Conservation (phyloP, 2,113 vertebrate genomes). For the Ifrita kowaldi region DNA sequence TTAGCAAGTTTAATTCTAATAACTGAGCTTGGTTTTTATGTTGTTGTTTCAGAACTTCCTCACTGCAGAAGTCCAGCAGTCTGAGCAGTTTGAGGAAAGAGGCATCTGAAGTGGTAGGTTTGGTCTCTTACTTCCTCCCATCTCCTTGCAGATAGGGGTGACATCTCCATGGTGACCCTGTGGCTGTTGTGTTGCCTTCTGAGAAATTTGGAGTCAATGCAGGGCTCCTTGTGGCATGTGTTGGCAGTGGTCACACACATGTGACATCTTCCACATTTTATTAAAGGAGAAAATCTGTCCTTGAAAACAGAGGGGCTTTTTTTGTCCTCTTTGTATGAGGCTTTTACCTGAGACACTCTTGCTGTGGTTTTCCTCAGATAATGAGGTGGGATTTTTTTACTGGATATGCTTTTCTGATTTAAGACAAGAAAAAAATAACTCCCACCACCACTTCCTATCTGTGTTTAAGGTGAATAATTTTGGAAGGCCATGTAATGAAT, state of each 20-base stretch:
- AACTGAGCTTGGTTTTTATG: neutral
- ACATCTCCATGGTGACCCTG: neutral
- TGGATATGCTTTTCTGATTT: neutral
- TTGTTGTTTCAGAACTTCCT: slow-evolving; percentile 71
- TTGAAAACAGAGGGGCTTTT: neutral
- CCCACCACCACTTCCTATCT: neutral
- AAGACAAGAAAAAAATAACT: neutral
- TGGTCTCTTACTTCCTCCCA: neutral
- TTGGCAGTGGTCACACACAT: neutral
- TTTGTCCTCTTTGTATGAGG: neutral
- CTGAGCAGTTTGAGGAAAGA: slow-evolving; percentile 79
- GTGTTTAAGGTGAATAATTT: neutral
- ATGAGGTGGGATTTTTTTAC: neutral
- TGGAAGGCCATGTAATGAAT: neutral
- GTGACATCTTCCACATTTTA: neutral
- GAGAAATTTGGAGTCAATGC: neutral
- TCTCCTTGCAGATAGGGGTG: neutral
- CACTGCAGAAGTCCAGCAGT: slow-evolving; percentile 75
- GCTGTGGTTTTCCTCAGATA: neutral
- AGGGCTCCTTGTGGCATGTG: neutral
- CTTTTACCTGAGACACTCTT: neutral
- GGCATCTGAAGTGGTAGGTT: slow-evolving; percentile 75
- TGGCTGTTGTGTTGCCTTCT: neutral
- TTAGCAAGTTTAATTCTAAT: neutral
- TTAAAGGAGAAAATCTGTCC: neutral